phyloP scores from a whole-genome alignment of 2,113 vertebrate genomes.

The Cyanoliseus patagonus region DNA sequence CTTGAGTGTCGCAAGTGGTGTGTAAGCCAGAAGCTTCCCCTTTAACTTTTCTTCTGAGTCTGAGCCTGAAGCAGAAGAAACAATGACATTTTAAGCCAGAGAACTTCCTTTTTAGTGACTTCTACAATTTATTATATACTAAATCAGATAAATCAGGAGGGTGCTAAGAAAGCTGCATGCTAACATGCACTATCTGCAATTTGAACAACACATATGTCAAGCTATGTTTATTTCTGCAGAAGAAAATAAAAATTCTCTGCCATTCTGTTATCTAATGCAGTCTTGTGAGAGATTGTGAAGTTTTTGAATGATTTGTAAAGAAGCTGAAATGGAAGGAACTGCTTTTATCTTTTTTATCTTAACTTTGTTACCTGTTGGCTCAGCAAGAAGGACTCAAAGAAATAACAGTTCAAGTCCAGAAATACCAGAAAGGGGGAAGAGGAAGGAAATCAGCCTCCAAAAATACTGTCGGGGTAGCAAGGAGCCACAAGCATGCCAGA shows the following conservation, averaged over 20 bases:
- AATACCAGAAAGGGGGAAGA: not conserved
- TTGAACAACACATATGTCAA: not conserved
- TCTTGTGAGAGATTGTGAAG: not conserved
- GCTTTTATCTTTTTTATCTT: not conserved
- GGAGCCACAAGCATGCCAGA: too few species aligned
- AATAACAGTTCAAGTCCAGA: not conserved
- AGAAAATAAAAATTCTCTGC: not conserved
- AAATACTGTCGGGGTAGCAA: too few species aligned
- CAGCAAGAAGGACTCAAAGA: not conserved
- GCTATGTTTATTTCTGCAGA: not conserved
- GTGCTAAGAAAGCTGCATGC: not conserved
- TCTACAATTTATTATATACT: not conserved
- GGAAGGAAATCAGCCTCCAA: too few species aligned
- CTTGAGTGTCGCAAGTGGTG: not conserved
- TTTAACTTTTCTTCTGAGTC: not conserved
- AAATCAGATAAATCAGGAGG: not conserved
- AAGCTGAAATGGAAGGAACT: not conserved
- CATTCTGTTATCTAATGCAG: not conserved
- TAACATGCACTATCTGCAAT: not conserved
- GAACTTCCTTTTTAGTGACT: not conserved
- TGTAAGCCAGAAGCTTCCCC: not conserved
- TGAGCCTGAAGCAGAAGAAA: not conserved
- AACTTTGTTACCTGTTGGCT: not conserved
- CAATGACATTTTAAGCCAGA: not conserved
- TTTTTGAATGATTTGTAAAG: not conserved